These are phyloP conservation scores for Carlito syrichta DNA, from an alignment of 2,113 vertebrate genomes.

Conservation along the genomic window DNA sequence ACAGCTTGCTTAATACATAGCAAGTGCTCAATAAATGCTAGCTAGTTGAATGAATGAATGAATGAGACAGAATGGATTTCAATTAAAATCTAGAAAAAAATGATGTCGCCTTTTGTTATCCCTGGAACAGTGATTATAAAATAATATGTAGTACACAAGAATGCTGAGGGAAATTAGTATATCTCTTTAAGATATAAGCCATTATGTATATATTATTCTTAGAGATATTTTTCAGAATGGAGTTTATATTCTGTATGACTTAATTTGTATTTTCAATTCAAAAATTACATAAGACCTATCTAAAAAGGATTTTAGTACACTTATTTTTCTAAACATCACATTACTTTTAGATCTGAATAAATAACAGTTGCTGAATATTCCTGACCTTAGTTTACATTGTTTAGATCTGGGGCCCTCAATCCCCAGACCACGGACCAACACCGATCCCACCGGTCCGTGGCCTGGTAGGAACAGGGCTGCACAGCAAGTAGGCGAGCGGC, in stretches of 20 bases:
- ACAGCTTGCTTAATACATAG: background rate
- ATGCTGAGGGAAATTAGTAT: background rate
- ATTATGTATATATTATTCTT: background rate
- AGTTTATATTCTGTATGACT: background rate
- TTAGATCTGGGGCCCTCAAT: no score
- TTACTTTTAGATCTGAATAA: slow-evolving; percentile 34
- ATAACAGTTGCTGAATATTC: slow-evolving; percentile 9
- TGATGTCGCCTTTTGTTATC: background rate
- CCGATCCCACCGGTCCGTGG: no score
- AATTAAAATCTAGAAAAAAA: slow-evolving; percentile 27
- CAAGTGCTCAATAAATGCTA: background rate
- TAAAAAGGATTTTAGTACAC: slow-evolving; percentile 13
- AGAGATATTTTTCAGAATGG: slow-evolving; percentile 31
- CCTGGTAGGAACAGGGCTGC: no score
- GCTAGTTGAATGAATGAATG: background rate
- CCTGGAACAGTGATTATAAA: slow-evolving; percentile 1
- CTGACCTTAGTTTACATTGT: background rate
- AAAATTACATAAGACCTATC: background rate
- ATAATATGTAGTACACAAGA: background rate
- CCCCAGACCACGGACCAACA: no score
- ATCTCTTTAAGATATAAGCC: background rate
- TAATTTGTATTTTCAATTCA: background rate
- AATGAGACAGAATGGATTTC: background rate
- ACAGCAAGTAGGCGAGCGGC: no score
- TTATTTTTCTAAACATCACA: background rate